Conservation (phyloP, 2,888 invertebrate species). For the Eupithecia subumbrata region DNA sequence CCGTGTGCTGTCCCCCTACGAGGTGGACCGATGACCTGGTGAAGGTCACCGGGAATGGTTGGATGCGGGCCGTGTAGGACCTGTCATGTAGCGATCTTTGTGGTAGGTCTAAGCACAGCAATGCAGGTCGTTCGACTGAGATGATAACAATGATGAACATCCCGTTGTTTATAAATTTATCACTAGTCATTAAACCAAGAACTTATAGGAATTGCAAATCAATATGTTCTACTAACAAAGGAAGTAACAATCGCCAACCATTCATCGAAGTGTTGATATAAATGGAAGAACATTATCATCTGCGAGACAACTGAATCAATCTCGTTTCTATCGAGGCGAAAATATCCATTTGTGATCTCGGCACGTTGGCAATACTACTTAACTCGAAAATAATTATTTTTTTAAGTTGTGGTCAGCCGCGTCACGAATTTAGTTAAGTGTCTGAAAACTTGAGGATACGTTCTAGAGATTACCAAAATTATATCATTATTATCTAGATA, state of each 20-base stretch:
- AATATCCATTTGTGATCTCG: constrained; percentile 22
- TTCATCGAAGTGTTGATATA: constrained; percentile 20
- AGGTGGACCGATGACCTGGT: background rate
- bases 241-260: constrained; percentile 1
- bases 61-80: too few species aligned
- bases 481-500: background rate
- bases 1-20: background rate
- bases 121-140: background rate
- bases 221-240: constrained; percentile 12
- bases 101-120: background rate
- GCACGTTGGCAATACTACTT: background rate
- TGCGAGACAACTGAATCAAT: constrained; percentile 30
- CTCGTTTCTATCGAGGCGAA: constrained; percentile 17
- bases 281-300: constrained; percentile 23
- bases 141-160: background rate
- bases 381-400: background rate
- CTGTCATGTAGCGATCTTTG: background rate
- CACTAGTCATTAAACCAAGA: background rate
- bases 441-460: background rate
- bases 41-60: too few species aligned
- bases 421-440: background rate
- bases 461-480: too few species aligned
- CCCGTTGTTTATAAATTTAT: background rate
- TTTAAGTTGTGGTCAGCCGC: background rate
- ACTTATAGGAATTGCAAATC: background rate